Conservation (phyloP, 1,140 invertebrate genomes). For the Hirudo medicinalis region DNA sequence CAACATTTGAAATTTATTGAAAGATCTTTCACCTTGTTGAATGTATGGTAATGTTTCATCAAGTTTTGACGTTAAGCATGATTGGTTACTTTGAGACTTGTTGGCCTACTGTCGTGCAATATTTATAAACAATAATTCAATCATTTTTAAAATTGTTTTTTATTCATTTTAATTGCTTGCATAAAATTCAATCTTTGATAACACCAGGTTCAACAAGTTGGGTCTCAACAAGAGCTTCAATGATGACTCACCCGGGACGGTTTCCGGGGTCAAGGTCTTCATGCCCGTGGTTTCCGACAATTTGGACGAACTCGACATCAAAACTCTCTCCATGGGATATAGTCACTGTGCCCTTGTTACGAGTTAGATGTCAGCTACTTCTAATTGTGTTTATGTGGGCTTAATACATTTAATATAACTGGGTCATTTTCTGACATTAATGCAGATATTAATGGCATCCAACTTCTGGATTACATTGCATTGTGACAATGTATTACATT, state of each 20-base stretch:
- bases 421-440: not conserved
- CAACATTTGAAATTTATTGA: not conserved
- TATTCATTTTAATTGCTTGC: not conserved
- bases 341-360: slow-evolving; percentile 33
- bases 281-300: slow-evolving; percentile 30
- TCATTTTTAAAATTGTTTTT: not conserved
- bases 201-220: slow-evolving; percentile 38
- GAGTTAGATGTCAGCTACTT: too few relatives aligned
- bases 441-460: not conserved
- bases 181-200: not conserved
- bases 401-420: not conserved
- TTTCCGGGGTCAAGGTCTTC: slow-evolving; percentile 36
- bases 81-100: too few relatives aligned
- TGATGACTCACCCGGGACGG: slow-evolving; percentile 18
- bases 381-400: too few relatives aligned
- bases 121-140: too few relatives aligned
- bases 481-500: not conserved
- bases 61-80: too few relatives aligned
- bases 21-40: not conserved
- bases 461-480: not conserved
- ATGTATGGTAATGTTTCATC: not conserved
- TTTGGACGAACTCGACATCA: slow-evolving; percentile 27
- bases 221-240: slow-evolving; percentile 29
- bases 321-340: slow-evolving; percentile 36
- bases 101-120: too few relatives aligned